Evolutionary conservation across 2,797 vertebrate genomes (phyloP), one percentile per base, ranked within the genome.

Genomic region (Botia almorhae): DNA sequence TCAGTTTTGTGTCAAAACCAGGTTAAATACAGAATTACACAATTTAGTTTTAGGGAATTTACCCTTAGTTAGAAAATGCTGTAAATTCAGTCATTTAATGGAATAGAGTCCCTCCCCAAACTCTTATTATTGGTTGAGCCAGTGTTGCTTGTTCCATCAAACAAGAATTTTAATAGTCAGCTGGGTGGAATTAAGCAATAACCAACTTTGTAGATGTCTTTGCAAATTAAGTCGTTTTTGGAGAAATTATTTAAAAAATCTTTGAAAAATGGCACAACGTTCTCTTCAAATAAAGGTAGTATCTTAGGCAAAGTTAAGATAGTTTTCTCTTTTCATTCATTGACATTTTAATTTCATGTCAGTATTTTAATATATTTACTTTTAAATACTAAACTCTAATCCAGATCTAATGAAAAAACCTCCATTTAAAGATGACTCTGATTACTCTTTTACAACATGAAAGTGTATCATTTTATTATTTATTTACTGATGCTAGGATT

Each of bases 381-480:
- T 73, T 46, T 73, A 48, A 48, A 29, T 51, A 46, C 3, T 11
- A 60, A 60, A 19, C 71, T 48, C 21, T 65, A 12, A 53, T 65
- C 61, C 46, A 65, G 61, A 65, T 63, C 10, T 33, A 74, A 4
- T 74, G 23, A 26, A 46, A 60, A 46, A 48, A 64, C 46, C 2
- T 51, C 0, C 23, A 51, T 33, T 19, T 64, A 26, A 60, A n/a
- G 39, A 51, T 65, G 36, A 75, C 6, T 55, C 10, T 7, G 36
- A 39, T 39, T 39, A 7, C 14, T 17, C 17, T 55, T 14, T 19
- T 6, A 55, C 5, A 8, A 7, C 17, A 19, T 56, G n/a, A 56
- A 19, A 55, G 7, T 17, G 1, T 8, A 8, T 19, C 17, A 19
- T 19, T 17, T 19, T 56, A 2, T 21, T 10, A 7, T 19, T 56